Evolutionary conservation across 2,888 invertebrate genomes (phyloP).

Genomic region (Strigamia maritima): DNA sequence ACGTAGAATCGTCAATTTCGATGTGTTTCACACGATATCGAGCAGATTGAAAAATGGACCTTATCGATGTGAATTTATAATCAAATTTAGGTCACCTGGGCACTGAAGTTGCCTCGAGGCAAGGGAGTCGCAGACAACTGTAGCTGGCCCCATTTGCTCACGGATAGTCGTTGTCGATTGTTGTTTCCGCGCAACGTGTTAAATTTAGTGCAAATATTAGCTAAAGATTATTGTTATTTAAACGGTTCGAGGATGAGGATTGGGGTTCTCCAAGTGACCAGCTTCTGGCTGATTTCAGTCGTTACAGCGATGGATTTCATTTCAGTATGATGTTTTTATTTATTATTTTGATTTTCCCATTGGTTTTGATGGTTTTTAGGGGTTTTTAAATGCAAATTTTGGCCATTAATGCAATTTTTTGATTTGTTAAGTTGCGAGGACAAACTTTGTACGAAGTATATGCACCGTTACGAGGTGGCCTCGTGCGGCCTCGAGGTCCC

Average conservation of each 20-base stretch:
- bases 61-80: background rate
- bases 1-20: background rate
- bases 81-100: conserved; percentile 4
- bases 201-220: background rate
- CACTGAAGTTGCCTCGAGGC: background rate
- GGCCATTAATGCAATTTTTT: background rate
- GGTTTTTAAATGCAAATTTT: background rate
- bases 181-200: background rate
- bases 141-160: conserved; percentile 4
- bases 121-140: background rate
- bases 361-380: background rate
- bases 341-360: background rate
- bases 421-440: background rate
- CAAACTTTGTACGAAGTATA: conserved; percentile 55
- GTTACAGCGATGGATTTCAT: background rate
- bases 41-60: background rate
- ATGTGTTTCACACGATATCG: background rate
- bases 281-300: background rate
- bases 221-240: background rate
- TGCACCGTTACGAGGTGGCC: conserved; percentile 49
- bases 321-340: background rate
- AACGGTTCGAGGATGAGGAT: background rate
- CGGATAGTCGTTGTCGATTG: background rate
- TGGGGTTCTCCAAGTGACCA: background rate
- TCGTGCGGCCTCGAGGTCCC: conserved; percentile 43